These are phyloP conservation scores for Camponotus floridanus DNA, from an alignment of 1,140 invertebrate genomes.

Conservation along the genomic window DNA sequence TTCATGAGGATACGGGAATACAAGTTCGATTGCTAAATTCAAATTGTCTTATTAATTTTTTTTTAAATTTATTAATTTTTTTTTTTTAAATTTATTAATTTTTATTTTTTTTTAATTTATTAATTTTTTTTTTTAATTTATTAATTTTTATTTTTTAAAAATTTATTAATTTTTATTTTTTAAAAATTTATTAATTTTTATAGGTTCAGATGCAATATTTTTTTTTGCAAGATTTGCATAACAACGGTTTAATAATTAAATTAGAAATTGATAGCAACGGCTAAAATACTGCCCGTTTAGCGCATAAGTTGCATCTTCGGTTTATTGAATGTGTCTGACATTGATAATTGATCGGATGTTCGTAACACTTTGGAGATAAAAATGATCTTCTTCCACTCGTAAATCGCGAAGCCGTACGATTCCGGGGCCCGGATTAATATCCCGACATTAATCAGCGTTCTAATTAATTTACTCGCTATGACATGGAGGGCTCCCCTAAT, in stretches of 20 bases:
- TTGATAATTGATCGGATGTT: conserved; percentile 15
- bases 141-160: too few relatives aligned
- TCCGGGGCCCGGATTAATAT: conserved; percentile 75
- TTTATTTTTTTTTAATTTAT: too few relatives aligned
- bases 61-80: too few relatives aligned
- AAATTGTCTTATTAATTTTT: too few relatives aligned
- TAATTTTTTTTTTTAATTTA: too few relatives aligned
- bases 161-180: too few relatives aligned
- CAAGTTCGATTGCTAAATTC: too few relatives aligned
- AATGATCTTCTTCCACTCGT: conserved; percentile 1
- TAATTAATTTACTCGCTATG: conserved; percentile 82
- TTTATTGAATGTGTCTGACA: not conserved
- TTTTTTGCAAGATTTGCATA: not conserved
- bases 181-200: not conserved
- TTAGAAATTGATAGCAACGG: not conserved
- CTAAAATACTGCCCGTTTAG: too few relatives aligned
- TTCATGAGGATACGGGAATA: not conserved
- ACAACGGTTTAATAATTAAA: not conserved
- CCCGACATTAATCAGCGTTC: conserved; percentile 81
- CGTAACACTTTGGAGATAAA: not conserved
- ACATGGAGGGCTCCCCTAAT: conserved; percentile 79
- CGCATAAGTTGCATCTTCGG: too few relatives aligned
- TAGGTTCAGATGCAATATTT: not conserved
- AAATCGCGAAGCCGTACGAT: conserved; percentile 3
- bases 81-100: too few relatives aligned